Evolutionary conservation across 2,888 invertebrate species (phyloP), one percentile per base, ranked within the genome.

Genomic region (Orgyia antiqua): DNA sequence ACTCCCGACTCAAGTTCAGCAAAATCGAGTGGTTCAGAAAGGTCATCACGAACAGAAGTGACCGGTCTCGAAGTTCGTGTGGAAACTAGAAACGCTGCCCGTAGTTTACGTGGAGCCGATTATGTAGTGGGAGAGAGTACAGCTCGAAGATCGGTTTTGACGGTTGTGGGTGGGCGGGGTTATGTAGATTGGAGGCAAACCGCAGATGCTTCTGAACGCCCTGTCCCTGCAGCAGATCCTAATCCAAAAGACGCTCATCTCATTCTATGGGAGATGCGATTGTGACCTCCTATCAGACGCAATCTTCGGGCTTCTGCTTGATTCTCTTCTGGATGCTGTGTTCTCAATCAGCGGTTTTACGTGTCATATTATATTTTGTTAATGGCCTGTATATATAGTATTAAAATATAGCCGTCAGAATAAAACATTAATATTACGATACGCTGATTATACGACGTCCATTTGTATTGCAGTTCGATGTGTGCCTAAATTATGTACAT

Each of bases 221-320:
- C 87, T 4, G 74, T 78, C 30, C 76, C 83, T 24, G 83, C 89
- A 21, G 88, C 88, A 27, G 92, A 92, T 39, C 92, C 92, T 26
- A 94, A 94, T 70, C 92, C 92, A 41, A 93, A 90, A 60, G 94
- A 95, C 87, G 95, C 96, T 9, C 94, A 96, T 77, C 92, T 96
- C 58, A 92, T 96, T 42, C 89, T 96, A 27, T 96, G 96, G 96
- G 96, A 97, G 54, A 84, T 78, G 82, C 71, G 86, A 28, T 68
- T 82, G 75, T 84, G 77, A 82, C 70, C 58, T 29, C n/a, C n/a
- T 27, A 27, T 36, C 33, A 21, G 27, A 23, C 13, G 13, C 6
- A 26, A 25, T 35, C 30, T 13, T 36, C 32, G 25, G 31, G 29
- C 33, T 10, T 30, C 33, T 39, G 42, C 47, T 36, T 33, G 29